Evolutionary conservation across 2,797 vertebrate genomes (phyloP), one percentile per base, ranked within the genome.

Genomic region (Acanthopagrus latus): DNA sequence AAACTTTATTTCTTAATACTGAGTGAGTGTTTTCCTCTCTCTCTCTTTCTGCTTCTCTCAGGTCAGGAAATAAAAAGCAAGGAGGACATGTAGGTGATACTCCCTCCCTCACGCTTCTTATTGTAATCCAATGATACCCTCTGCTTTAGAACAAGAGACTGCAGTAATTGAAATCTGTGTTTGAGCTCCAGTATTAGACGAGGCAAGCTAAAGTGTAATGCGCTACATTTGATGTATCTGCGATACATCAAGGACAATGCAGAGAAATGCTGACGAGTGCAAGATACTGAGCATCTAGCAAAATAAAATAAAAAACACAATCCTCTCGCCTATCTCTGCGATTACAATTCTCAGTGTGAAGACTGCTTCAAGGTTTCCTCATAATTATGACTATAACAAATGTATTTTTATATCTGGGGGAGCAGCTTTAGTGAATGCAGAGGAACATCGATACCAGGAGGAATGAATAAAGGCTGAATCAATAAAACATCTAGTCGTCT

Each of bases 401-500:
- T 84, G 71, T 78, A 81, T 89, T 83, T 89, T 87, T 78, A 73
- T 82, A 87, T 88, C 82, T 77, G 74, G 83, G 38, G 86, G 78
- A 90, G 83, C 54, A 82, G 89, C 80, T 84, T 81, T 58, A 68
- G 85, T 72, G 83, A 80, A 86, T 73, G 82, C 82, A 67, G 80
- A 76, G 83, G 74, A 87, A 89, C 88, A 80, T 87, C 62, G 76
- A 91, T 87, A 82, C 82, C 76, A 84, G 74, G 67, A 91, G 86
- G 85, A 89, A 84, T 78, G 88, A 90, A 93, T 91, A 92, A 89
- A 91, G 86, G 79, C 89, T 82, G 83, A 92, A 93, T 93, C 93
- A 91, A 94, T 93, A 91, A 89, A 92, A 92, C 90, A 93, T 91
- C 86, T 80, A 75, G 78, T 90, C 70, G 58, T 75, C 88, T 91